phyloP scores from a whole-genome alignment of 2,113 vertebrate genomes.

The Herpetotheres cachinnans region DNA sequence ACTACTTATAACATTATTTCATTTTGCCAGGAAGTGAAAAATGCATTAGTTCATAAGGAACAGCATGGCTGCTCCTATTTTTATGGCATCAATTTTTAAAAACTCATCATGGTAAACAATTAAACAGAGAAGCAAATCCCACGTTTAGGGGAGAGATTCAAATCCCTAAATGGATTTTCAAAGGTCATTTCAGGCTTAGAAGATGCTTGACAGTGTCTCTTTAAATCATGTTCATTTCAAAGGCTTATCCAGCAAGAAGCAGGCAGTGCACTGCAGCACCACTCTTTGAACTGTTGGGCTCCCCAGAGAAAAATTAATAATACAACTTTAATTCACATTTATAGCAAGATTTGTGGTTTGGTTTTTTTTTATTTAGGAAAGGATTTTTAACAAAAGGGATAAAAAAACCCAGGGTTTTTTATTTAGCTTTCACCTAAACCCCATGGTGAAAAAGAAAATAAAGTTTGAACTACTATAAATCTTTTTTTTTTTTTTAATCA shows the following conservation, averaged over 20 bases:
- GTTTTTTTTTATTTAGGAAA: not conserved
- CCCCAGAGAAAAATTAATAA: slow-evolving; percentile 69
- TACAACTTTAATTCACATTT: slow-evolving; percentile 68
- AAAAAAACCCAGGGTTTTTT: not conserved
- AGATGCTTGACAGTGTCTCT: slow-evolving; percentile 42
- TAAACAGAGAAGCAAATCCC: slow-evolving; percentile 60
- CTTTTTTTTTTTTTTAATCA: not conserved
- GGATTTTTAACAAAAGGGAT: slow-evolving; percentile 46
- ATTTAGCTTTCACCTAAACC: slow-evolving; percentile 47
- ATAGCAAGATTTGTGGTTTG: slow-evolving; percentile 38
- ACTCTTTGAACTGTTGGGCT: slow-evolving; percentile 39
- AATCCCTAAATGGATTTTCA: slow-evolving; percentile 69
- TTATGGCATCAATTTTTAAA: slow-evolving; percentile 67
- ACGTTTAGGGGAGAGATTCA: slow-evolving; percentile 55
- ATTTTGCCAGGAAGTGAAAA: slow-evolving; percentile 56
- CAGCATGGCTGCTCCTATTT: slow-evolving; percentile 47
- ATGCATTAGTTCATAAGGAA: slow-evolving; percentile 42
- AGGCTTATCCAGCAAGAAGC: slow-evolving; percentile 50
- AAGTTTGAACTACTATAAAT: not conserved
- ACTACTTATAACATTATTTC: slow-evolving; percentile 53
- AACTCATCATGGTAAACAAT: slow-evolving; percentile 69
- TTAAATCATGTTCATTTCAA: slow-evolving; percentile 57
- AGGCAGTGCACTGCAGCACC: not conserved
- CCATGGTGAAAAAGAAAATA: not conserved
- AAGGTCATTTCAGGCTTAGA: slow-evolving; percentile 51